These are phyloP conservation scores for Excalfactoria chinensis DNA, from an alignment of 2,113 vertebrate genomes.

Conservation along the genomic window DNA sequence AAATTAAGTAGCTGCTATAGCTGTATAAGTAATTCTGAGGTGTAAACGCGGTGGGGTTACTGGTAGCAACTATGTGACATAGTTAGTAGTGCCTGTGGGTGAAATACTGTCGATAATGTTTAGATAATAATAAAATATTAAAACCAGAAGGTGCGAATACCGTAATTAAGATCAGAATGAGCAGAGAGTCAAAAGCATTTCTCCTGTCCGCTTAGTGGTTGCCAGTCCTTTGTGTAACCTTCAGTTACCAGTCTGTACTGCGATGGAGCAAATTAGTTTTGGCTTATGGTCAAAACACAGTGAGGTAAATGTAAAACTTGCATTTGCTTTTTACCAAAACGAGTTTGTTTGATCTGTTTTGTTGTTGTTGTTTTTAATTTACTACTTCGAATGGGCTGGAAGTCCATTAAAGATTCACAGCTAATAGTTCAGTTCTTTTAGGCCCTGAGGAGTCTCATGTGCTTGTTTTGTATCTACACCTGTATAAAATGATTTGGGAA, in stretches of 20 bases:
- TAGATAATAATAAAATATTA: not conserved
- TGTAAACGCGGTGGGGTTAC: not conserved
- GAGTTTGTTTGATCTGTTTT: not conserved
- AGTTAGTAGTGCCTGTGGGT: not conserved
- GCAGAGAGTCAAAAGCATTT: not conserved
- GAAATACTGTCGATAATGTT: not conserved
- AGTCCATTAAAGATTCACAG: not conserved
- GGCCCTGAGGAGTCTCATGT: not conserved
- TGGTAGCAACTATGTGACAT: not conserved
- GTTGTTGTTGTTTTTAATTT: not conserved
- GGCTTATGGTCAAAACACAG: not conserved
- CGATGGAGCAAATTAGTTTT: not conserved
- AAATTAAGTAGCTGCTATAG: not conserved
- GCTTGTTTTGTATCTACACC: not conserved
- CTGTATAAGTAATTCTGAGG: not conserved
- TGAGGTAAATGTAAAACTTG: not conserved
- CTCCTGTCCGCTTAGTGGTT: not conserved
- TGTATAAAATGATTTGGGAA: not conserved
- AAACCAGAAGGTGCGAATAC: not conserved
- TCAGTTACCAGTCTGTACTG: not conserved
- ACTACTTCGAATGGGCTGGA: not conserved
- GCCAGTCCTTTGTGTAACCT: constrained; percentile 14
- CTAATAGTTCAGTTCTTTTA: not conserved
- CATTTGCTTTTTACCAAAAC: not conserved
- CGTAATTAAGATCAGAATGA: not conserved